phyloP scores from a whole-genome alignment of 2,113 vertebrate species.

The Cyanoderma ruficeps region DNA sequence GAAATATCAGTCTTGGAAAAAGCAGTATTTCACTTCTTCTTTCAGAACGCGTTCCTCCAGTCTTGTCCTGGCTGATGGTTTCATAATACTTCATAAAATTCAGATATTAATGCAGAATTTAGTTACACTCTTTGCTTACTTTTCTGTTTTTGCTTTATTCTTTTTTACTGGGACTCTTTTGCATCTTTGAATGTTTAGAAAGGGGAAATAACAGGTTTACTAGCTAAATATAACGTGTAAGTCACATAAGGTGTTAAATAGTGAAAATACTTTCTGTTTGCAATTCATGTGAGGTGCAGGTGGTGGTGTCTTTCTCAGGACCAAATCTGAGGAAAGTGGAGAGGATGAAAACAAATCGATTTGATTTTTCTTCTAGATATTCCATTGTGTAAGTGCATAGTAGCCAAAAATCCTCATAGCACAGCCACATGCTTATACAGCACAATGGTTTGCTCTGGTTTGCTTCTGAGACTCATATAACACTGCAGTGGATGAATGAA shows the following conservation, averaged over 20 bases:
- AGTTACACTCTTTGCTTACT: neutral
- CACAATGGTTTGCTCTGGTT: neutral
- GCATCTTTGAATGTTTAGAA: neutral
- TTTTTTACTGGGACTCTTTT: neutral
- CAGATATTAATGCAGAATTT: neutral
- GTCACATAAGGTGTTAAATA: neutral
- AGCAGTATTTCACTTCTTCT: neutral
- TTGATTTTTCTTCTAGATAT: neutral
- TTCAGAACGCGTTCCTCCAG: neutral
- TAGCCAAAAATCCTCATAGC: neutral
- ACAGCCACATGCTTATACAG: neutral
- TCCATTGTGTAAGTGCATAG: neutral
- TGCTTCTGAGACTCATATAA: neutral
- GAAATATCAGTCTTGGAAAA: constrained; percentile 4
- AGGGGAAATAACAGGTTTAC: neutral
- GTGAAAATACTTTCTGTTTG: neutral
- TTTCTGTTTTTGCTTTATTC: too few species aligned
- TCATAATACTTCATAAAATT: neutral
- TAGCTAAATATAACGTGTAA: neutral
- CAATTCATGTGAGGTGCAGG: neutral
- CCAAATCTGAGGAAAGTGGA: neutral
- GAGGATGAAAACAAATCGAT: neutral
- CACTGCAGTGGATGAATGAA: neutral
- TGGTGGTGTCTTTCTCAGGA: neutral
- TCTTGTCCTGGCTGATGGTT: neutral